A percentile compares a stretch with the other conserved stretches of the same genome.
phyloP scores from a whole-genome alignment of 2,888 invertebrate genomes.

The Machimus rusticus region DNA sequence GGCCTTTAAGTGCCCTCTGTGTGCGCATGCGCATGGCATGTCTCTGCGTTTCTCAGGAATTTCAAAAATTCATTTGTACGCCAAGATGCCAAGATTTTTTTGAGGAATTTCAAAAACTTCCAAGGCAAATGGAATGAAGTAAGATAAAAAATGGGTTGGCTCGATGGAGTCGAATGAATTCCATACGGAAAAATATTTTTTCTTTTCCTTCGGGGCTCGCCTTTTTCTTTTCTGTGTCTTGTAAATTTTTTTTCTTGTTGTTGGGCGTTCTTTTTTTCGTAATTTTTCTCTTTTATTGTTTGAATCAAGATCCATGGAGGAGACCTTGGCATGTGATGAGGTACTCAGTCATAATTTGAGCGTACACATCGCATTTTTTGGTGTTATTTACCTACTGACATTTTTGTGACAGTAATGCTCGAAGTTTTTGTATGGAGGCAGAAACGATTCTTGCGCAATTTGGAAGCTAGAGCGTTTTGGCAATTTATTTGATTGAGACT shows the following conservation, averaged over 20 bases:
- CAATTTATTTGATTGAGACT: neutral
- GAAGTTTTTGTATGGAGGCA: neutral
- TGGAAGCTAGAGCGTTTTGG: neutral
- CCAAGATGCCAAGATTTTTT: slow-evolving; percentile 14
- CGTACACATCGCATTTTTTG: neutral
- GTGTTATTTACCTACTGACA: neutral
- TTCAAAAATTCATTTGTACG: slow-evolving; percentile 26
- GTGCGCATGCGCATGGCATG: neutral
- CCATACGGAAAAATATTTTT: slow-evolving; percentile 35
- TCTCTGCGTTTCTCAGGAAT: slow-evolving; percentile 3
- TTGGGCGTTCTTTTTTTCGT: neutral
- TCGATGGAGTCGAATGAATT: slow-evolving; percentile 24
- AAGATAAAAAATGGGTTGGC: slow-evolving; percentile 24
- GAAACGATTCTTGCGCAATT: neutral
- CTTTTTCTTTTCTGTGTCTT: neutral
- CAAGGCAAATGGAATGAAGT: slow-evolving; percentile 29
- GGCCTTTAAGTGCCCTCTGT: neutral
- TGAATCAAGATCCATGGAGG: neutral
- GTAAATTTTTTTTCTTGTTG: neutral
- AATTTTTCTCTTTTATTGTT: neutral
- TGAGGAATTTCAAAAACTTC: slow-evolving; percentile 32
- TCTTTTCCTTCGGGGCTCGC: neutral
- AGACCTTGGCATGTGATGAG: neutral
- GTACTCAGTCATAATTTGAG: neutral
- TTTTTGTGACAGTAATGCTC: neutral